Percentiles rank a stretch among this genome's conserved stretches.
Evolutionary conservation across 2,113 vertebrate genomes (phyloP).

Genomic region (Sturnus vulgaris): DNA sequence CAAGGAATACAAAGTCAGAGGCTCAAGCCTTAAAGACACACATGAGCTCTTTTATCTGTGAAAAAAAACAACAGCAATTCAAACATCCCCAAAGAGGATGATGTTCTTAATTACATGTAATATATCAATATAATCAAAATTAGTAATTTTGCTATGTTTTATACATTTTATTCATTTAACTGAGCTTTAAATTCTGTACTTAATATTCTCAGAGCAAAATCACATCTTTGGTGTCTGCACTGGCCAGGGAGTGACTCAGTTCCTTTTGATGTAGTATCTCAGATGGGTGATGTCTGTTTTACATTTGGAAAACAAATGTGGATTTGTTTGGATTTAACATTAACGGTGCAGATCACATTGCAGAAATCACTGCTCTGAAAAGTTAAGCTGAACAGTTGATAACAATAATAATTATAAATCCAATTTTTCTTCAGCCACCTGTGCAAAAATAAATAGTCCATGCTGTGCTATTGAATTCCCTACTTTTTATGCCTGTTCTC

Average conservation of each 20-base stretch:
- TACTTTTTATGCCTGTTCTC: neutral
- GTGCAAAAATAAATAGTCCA: neutral
- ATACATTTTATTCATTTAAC: neutral
- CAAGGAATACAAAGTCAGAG: neutral
- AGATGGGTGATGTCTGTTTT: neutral
- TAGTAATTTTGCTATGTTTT: neutral
- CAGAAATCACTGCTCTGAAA: neutral
- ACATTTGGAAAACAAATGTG: neutral
- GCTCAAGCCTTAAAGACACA: neutral
- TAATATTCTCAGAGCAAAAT: neutral
- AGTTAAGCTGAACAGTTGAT: neutral
- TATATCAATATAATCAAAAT: neutral
- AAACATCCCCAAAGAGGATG: neutral
- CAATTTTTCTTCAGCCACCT: neutral
- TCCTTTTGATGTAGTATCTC: neutral
- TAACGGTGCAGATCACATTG: neutral
- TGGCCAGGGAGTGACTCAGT: neutral
- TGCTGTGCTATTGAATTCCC: neutral
- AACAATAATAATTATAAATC: neutral
- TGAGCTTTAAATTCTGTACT: neutral
- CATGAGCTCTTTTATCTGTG: neutral
- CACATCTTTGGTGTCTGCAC: neutral
- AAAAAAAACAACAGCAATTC: neutral
- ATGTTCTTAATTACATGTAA: neutral
- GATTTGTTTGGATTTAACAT: slow-evolving; percentile 7